phyloP scores from a whole-genome alignment of 2,113 vertebrate species.

The Pelusios castaneus region DNA sequence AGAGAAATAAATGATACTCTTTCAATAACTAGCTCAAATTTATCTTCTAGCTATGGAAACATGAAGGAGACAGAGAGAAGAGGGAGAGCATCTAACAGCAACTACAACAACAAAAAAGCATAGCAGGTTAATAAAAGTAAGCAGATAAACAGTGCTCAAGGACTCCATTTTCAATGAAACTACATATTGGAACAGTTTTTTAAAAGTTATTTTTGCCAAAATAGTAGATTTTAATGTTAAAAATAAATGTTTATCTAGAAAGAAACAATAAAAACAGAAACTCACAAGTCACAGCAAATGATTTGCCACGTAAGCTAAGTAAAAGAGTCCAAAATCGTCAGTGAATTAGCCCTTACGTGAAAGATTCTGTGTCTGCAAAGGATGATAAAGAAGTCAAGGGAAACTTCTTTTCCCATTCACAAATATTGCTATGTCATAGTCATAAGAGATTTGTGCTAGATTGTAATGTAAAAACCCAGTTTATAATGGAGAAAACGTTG shows the following conservation, averaged over 20 bases:
- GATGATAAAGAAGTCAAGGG: background rate
- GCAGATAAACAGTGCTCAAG: conserved; percentile 55
- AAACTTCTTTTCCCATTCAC: background rate
- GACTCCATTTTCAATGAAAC: conserved; percentile 55
- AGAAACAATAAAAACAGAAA: background rate
- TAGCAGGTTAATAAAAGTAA: conserved; percentile 67
- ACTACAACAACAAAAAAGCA: conserved; percentile 68
- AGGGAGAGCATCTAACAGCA: conserved; percentile 47
- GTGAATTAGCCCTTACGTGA: background rate
- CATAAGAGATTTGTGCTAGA: background rate
- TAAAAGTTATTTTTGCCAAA: conserved; percentile 64
- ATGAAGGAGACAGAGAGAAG: conserved; percentile 71
- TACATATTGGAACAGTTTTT: conserved; percentile 51
- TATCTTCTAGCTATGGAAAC: conserved; percentile 80
- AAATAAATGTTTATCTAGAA: conserved; percentile 38
- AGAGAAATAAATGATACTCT: conserved; percentile 84
- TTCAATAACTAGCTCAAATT: conserved; percentile 80
- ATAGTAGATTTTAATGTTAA: conserved; percentile 50
- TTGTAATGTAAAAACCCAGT: background rate
- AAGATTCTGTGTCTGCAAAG: background rate
- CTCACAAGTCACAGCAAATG: background rate
- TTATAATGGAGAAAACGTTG: background rate
- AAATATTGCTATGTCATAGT: background rate
- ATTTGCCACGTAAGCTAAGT: conserved; percentile 46
- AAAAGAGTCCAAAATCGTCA: conserved; percentile 17